These are phyloP conservation scores for Drosophila lacertosa DNA, from an alignment of 1,140 invertebrate species.

Conservation along the genomic window DNA sequence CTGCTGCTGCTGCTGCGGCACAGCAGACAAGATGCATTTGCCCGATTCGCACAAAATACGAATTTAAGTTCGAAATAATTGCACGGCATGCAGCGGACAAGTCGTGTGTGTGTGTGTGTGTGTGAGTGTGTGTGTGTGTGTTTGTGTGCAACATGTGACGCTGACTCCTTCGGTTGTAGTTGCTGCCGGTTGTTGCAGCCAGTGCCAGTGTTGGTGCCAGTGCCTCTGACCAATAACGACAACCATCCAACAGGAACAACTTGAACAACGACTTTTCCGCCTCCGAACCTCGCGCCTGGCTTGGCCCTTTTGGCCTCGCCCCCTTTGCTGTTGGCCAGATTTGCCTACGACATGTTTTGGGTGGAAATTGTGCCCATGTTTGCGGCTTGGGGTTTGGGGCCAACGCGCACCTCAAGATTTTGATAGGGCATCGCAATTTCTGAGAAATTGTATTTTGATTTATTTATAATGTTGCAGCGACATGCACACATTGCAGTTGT, in stretches of 20 bases:
- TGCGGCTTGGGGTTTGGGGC: constrained; percentile 20
- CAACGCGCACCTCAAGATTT: constrained; percentile 57
- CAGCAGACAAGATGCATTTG: constrained; percentile 75
- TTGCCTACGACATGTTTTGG: constrained; percentile 70
- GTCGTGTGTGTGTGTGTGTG: no score
- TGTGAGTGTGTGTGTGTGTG: no score
- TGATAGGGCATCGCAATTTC: constrained; percentile 83
- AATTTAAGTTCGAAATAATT: constrained; percentile 84
- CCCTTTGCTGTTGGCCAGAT: constrained; percentile 17
- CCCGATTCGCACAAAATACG: constrained; percentile 82
- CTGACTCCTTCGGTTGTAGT: constrained; percentile 5
- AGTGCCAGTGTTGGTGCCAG: constrained; percentile 14
- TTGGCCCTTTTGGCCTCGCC: constrained; percentile 14
- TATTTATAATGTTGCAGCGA: constrained; percentile 83
- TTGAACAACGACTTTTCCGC: constrained; percentile 76
- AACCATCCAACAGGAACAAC: constrained; percentile 58
- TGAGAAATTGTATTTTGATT: constrained; percentile 84
- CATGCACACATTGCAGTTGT: constrained; percentile 66
- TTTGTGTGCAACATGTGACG: constrained; percentile 47
- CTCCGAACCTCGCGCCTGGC: constrained; percentile 59
- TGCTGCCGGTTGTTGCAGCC: constrained; percentile 37
- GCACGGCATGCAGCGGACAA: constrained; percentile 74
- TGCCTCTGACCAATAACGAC: constrained; percentile 51
- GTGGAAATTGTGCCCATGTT: constrained; percentile 70
- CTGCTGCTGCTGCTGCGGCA: constrained; percentile 20